These are phyloP conservation scores for Erebia aethiops DNA, from an alignment of 2,888 invertebrate species.

Conservation along the genomic window DNA sequence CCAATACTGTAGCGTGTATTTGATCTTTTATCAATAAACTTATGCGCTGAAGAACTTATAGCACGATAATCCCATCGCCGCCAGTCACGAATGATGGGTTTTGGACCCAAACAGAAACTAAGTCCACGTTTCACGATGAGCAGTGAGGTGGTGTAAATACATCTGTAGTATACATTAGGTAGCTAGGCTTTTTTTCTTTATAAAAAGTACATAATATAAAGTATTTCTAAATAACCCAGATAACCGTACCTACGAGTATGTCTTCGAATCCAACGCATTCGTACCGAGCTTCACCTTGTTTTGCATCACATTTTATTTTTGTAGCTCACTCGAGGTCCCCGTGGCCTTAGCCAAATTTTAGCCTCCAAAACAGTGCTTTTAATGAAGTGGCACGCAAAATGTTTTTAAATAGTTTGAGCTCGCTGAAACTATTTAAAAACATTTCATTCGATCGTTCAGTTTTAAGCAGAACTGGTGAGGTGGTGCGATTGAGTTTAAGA, in stretches of 20 bases:
- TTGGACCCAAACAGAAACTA: conserved; percentile 1
- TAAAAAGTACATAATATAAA: background rate
- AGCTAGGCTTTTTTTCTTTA: background rate
- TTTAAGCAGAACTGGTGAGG: no score
- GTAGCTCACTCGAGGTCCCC: conserved; percentile 68
- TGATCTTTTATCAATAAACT: conserved; percentile 11
- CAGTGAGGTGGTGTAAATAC: background rate
- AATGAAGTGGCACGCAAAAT: conserved; percentile 21
- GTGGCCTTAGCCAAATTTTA: conserved; percentile 49
- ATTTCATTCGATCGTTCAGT: no score
- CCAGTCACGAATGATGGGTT: conserved; percentile 9
- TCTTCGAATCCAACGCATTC: conserved; percentile 30
- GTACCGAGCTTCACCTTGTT: conserved; percentile 42
- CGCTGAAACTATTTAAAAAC: no score
- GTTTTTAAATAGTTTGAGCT: conserved; percentile 30
- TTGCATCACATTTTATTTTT: conserved; percentile 70
- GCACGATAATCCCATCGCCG: conserved; percentile 4
- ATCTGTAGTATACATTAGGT: background rate
- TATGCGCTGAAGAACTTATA: conserved; percentile 5
- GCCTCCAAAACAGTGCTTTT: conserved; percentile 30
- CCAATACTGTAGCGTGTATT: conserved; percentile 12
- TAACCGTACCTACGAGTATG: conserved; percentile 9
- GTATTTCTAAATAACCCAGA: background rate
- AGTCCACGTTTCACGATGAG: background rate
- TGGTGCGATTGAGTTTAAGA: background rate